Base-by-base conservation (phyloP, 2,113 vertebrate species). In the Solea senegalensis region DNA sequence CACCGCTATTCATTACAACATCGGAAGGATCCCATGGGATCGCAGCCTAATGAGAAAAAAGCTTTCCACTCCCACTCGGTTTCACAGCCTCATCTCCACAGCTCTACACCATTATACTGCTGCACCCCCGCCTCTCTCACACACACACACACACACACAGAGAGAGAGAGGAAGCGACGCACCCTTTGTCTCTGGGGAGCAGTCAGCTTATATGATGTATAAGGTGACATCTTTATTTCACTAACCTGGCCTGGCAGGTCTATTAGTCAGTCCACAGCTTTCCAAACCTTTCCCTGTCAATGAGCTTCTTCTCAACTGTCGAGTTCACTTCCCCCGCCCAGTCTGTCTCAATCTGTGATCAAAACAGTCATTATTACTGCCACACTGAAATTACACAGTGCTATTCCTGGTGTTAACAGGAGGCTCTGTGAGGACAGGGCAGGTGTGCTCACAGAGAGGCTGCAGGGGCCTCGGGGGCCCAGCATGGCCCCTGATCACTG, bases 191-290 rank as follows among this genome's bases (percentile, higher is more conserved):
- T 83, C 86, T 40, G 69, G 88, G 85, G 89, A 88, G 86, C 83
- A 88, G 90, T 91, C 90, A 90, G 78, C 69, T 90, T 51, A 48
- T 84, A 86, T 90, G 88, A 90, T 89, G 79, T 80, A 76, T 85
- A 86, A 83, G 79, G 86, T 84, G 89, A 92, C 88, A 89, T 90
- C 89, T 92, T 89, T 89, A 92, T 92, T 88, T 74, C 82, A 69
- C 90, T 90, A 92, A 92, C 86, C 83, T 71, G 71, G 80, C 55
- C 74, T 90, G 90, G 86, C 90, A 92, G 89, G 74, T 90, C 88
- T 90, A 90, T 92, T 92, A 90, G 90, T 76, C 72, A 69, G 78
- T 75, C 70, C 80, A 61, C 61, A 84, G 87, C 75, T 63, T 81
- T 74, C 80, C 74, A 76, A 88, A 86, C 78, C 87, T 72, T 80